Percentiles rank a stretch among this genome's conserved stretches.
These are phyloP conservation scores for Phlogophora meticulosa DNA, from an alignment of 2,888 invertebrate genomes.

Conservation along the genomic window DNA sequence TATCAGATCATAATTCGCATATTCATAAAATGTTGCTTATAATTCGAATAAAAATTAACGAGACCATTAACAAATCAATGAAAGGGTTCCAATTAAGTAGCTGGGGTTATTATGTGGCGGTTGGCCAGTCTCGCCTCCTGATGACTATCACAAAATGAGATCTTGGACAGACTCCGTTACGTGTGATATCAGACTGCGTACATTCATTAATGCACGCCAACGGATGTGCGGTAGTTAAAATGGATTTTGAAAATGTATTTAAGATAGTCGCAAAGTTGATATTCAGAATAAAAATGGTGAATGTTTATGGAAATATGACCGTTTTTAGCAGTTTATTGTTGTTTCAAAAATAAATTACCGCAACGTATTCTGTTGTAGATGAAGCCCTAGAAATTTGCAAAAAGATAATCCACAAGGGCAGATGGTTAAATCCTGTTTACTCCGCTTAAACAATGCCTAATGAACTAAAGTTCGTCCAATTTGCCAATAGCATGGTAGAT, in stretches of 20 bases:
- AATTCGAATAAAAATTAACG: constrained; percentile 81
- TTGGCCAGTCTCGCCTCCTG: constrained; percentile 76
- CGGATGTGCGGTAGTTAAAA: constrained; percentile 62
- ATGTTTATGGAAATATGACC: constrained; percentile 28
- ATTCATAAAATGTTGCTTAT: constrained; percentile 74
- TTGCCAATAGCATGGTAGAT: constrained; percentile 16
- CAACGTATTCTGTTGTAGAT: constrained; percentile 63
- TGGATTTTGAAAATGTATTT: constrained; percentile 59
- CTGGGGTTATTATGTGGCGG: constrained; percentile 79
- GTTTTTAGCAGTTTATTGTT: constrained; percentile 21
- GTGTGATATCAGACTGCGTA: constrained; percentile 68
- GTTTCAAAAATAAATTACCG: constrained; percentile 56
- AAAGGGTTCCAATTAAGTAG: constrained; percentile 85
- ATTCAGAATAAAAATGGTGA: constrained; percentile 40
- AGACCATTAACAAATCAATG: constrained; percentile 87
- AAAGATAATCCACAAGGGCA: constrained; percentile 66
- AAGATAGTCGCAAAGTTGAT: constrained; percentile 39
- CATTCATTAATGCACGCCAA: constrained; percentile 61
- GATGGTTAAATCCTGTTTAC: constrained; percentile 68
- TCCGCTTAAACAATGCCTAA: constrained; percentile 66
- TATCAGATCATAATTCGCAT: constrained; percentile 75
- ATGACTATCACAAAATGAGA: constrained; percentile 86
- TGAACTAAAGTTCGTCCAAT: constrained; percentile 58
- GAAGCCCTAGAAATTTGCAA: constrained; percentile 77
- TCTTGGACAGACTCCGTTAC: constrained; percentile 77